A percentile compares a stretch with the other conserved stretches of the same genome.
Evolutionary conservation across 2,888 invertebrate genomes (phyloP).

Genomic region (Alloplasta piceator): DNA sequence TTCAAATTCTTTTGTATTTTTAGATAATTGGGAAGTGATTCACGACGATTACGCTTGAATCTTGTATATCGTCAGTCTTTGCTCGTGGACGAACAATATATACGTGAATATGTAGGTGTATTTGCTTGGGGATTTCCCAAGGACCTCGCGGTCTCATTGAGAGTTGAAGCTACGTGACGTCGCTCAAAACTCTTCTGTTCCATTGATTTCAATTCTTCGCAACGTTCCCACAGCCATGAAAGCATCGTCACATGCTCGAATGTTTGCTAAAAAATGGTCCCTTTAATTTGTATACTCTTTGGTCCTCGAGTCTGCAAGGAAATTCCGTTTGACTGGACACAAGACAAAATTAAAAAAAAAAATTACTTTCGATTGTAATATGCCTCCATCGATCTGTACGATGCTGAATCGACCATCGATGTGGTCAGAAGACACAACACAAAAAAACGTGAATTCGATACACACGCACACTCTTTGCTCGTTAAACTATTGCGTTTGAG

Average conservation of each 20-base stretch:
- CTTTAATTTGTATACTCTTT: not conserved
- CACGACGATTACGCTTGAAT: conserved; percentile 47
- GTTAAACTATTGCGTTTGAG: conserved; percentile 61
- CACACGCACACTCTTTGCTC: conserved; percentile 18
- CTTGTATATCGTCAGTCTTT: conserved; percentile 59
- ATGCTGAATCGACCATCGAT: conserved; percentile 5
- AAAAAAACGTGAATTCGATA: conserved; percentile 33
- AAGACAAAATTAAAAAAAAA: no score
- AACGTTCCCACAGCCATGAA: conserved; percentile 1
- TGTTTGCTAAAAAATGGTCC: not conserved
- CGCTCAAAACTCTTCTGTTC: conserved; percentile 42
- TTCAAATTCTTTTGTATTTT: conserved; percentile 3
- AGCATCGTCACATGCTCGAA: conserved; percentile 3
- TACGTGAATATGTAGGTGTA: not conserved
- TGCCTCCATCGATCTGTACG: not conserved
- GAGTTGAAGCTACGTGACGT: conserved; percentile 55
- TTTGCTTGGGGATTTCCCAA: conserved; percentile 69
- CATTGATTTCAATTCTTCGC: conserved; percentile 13
- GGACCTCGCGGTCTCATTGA: conserved; percentile 61
- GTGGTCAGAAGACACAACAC: conserved; percentile 9
- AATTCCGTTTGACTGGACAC: no score
- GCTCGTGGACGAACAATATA: conserved; percentile 62
- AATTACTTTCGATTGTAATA: not conserved
- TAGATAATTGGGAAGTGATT: conserved; percentile 23
- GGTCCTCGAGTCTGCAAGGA: no score